Base-by-base conservation (phyloP, 1,140 invertebrate species). In the Cataglyphis hispanica region DNA sequence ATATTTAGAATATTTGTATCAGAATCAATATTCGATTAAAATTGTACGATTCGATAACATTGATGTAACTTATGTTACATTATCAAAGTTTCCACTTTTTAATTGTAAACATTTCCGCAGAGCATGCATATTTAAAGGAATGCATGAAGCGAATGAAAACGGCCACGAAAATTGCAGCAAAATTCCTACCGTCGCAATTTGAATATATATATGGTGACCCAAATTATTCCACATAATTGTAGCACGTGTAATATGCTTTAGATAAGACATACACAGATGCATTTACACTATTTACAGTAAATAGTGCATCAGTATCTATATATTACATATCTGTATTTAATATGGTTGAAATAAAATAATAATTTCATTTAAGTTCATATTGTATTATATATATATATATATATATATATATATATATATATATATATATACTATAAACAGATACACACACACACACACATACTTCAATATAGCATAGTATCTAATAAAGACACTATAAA, bases 401-500 rank as follows among this genome's bases (percentile, higher is more conserved):
- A n/a, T n/a, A n/a, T n/a, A n/a, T n/a, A n/a, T n/a, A n/a, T n/a
- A n/a, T n/a, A n/a, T n/a, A n/a, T n/a, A n/a, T 34, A 5, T 34
- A 34, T 37, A 8, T 66, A 27, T 46, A 8, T 13, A 16, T 11
- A 31, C 22, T 25, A 69, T 16, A 69, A 5, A 46, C 13, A 34
- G 11, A 56, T 25, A 37, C 13, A 22, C 5, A 40, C 1, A 63
- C 13, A 19, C 22, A 40, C 1, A 34, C 6, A 8, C 13, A 25
- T 40, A 61, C 4, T 31, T 31, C 3, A 58, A 31, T 40, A 53
- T 31, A 27, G 25, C n/a, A 2, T 43, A 87, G 53, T 87, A 88
- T n/a, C 90, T 92, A 93, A 93, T 92, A 92, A 93, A 92, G 86
- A 66, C 37, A 56, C 22, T 19, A 66, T 43, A 63, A n/a, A 27